These are phyloP conservation scores for Tryphoninae sp. DNA, from an alignment of 2,888 invertebrate genomes.

Conservation along the genomic window DNA sequence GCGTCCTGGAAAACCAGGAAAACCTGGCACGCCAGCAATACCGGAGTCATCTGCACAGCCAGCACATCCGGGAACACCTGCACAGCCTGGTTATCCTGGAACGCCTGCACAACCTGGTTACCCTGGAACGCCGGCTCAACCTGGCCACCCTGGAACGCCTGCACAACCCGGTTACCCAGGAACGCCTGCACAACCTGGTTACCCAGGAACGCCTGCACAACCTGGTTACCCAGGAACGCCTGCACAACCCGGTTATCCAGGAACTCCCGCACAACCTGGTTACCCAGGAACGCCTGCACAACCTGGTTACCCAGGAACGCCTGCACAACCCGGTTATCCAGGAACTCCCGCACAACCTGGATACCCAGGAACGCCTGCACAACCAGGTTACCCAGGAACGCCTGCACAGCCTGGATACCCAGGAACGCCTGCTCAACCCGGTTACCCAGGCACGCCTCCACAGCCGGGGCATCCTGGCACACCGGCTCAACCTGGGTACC, in stretches of 20 bases:
- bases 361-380: conserved; percentile 34
- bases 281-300: background rate
- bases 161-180: conserved; percentile 55
- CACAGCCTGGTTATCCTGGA: conserved; percentile 44
- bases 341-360: conserved; percentile 41
- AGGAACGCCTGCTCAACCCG: conserved; percentile 64
- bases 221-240: conserved; percentile 63
- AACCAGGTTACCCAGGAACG: conserved; percentile 64
- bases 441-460: conserved; percentile 68
- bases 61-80: conserved; percentile 68
- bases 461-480: conserved; percentile 56
- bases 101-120: conserved; percentile 62
- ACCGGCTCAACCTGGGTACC: conserved; percentile 60
- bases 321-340: conserved; percentile 63
- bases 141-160: no score
- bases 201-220: conserved; percentile 46
- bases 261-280: conserved; percentile 33
- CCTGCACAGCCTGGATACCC: conserved; percentile 69
- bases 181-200: conserved; percentile 19
- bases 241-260: conserved; percentile 57
- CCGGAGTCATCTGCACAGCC: conserved; percentile 67
- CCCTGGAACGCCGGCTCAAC: conserved; percentile 63
- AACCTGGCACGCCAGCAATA: conserved; percentile 64
- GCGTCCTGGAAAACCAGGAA: conserved; percentile 54
- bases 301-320: conserved; percentile 24